Evolutionary conservation across 2,888 invertebrate genomes (phyloP), one percentile per base, ranked within the genome.

Genomic region (Drosophila formosana): DNA sequence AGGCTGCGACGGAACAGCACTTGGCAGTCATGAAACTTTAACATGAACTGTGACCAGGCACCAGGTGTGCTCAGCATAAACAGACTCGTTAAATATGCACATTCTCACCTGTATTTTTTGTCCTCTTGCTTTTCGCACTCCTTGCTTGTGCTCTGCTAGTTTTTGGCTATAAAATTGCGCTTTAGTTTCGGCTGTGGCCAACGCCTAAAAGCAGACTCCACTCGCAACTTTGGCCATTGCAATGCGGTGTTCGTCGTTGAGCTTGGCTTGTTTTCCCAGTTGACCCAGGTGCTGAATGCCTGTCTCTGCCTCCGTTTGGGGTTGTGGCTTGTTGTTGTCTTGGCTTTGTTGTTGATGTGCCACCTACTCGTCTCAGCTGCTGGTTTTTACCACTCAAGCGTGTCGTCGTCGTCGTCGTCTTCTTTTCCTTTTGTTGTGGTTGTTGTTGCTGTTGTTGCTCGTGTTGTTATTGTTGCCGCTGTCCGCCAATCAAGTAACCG

Each of bases 401-500:
- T 76, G 55, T 62, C 55, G 50, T 56, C 34, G 37, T 56, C 13
- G 50, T 56, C n/a, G n/a, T 51, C 39, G 9, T 18, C 34, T 18
- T 18, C 18, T 18, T 18, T 18, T 18, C 1, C 18, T 18, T 18
- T n/a, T n/a, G n/a, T n/a, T n/a, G n/a, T n/a, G n/a, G n/a, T n/a
- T 8, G 30, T 53, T 50, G 43, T 47, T 50, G n/a, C 30, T 73
- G 41, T 57, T 46, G 50, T 53, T 69, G 75, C 73, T 82, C 7
- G 7, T 30, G 6, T 30, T 30, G 7, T 30, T 30, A 65, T 71
- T 76, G 76, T 72, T 72, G 82, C 78, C 56, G 78, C 51, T 72
- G 72, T 77, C 78, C 75, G 71, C 72, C 76, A 86, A 86, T 87
- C 84, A 78, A 74, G 71, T 68, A 66, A 84, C 65, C 62, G 64